A percentile compares a stretch with the other conserved stretches of the same genome.
Conservation (phyloP, 2,797 vertebrate genomes). For the Sciaenops ocellatus region DNA sequence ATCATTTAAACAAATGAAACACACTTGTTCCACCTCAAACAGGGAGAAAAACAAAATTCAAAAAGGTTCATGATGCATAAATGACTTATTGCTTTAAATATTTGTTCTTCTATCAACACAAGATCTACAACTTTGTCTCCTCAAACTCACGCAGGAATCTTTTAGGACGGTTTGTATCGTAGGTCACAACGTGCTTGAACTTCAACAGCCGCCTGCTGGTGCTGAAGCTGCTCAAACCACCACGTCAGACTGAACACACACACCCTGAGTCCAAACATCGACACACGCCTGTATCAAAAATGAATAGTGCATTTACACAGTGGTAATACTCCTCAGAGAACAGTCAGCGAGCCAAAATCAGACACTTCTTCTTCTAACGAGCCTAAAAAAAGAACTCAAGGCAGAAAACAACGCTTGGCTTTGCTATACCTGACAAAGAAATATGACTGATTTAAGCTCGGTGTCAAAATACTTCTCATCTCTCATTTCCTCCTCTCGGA, state of each 20-base stretch:
- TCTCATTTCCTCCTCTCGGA: neutral
- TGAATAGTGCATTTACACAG: conserved; percentile 37
- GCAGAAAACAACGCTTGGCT: neutral
- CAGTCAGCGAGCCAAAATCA: neutral
- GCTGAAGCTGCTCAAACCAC: neutral
- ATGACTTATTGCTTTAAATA: conserved; percentile 52
- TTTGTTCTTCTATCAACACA: conserved; percentile 43
- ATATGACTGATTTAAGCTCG: neutral
- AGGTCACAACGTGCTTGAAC: neutral
- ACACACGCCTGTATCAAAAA: conserved; percentile 18
- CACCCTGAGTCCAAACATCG: conserved; percentile 29
- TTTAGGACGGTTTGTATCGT: conserved; percentile 62
- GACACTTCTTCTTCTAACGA: neutral
- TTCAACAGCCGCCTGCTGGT: neutral
- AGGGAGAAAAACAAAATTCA: neutral
- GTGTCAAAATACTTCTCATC: neutral
- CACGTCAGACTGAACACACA: conserved; percentile 3
- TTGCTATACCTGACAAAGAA: neutral
- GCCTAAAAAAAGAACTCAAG: neutral
- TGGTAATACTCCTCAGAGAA: conserved; percentile 1
- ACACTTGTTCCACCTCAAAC: conserved; percentile 23
- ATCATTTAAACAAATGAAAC: conserved; percentile 1
- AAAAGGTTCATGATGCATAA: conserved; percentile 18
- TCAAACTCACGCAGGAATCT: conserved; percentile 17
- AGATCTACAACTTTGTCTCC: neutral